A percentile compares a stretch with the other conserved stretches of the same genome.
These are phyloP conservation scores for Pycnomerus fuliginosus DNA, from an alignment of 2,888 invertebrate species.

Conservation along the genomic window DNA sequence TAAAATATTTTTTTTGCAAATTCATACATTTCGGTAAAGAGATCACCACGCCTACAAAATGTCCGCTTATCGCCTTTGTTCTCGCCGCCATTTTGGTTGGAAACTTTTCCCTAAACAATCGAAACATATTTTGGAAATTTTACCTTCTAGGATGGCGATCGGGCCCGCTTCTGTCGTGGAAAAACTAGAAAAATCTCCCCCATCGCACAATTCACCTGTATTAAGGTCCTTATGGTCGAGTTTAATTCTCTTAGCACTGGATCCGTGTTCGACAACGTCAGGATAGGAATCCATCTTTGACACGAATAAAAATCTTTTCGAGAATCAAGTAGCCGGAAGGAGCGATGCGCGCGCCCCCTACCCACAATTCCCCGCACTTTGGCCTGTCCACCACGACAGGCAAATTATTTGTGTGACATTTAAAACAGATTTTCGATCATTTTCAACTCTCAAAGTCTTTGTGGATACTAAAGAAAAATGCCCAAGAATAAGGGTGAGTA, in stretches of 20 bases:
- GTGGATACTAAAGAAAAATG: conserved; percentile 47
- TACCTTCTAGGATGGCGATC: conserved; percentile 52
- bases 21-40: too few species aligned
- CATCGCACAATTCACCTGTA: conserved; percentile 48
- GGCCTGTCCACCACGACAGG: conserved; percentile 23
- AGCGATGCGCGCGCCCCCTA: conserved; percentile 34
- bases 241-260: conserved; percentile 51
- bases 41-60: conserved; percentile 53
- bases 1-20: too few species aligned
- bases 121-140: conserved; percentile 53
- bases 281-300: conserved; percentile 54
- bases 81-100: conserved; percentile 51
- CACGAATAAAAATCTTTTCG: conserved; percentile 48
- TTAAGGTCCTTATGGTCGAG: conserved; percentile 45
- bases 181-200: conserved; percentile 47
- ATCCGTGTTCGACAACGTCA: conserved; percentile 51
- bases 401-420: conserved; percentile 29
- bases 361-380: conserved; percentile 37
- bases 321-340: conserved; percentile 36
- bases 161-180: conserved; percentile 42
- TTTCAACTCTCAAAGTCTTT: conserved; percentile 2
- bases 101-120: conserved; percentile 48
- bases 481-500: conserved; percentile 62
- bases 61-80: conserved; percentile 48
- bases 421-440: conserved; percentile 18